Base-by-base conservation (phyloP, 2,888 invertebrate species). In the Ectobius pallidus region DNA sequence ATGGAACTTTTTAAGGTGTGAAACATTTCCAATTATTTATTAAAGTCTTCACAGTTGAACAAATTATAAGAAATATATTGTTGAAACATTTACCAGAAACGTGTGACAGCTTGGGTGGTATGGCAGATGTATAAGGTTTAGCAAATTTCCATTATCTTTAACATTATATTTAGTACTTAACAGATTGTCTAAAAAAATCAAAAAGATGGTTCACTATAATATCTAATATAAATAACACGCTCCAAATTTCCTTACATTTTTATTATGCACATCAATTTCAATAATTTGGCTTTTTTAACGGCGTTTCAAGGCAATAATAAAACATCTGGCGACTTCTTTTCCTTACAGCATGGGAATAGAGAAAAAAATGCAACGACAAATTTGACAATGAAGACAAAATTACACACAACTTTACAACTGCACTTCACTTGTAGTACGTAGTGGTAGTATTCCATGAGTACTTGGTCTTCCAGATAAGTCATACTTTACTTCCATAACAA, bases 371-470 rank as follows among this genome's bases (percentile, higher is more conserved):
- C 70, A 72, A 75, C 70, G 69, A 75, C 73, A 75, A 75, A 73
- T 75, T 72, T 74, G 73, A 75, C 75, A 73, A 75, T 75, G 62
- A 73, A 74, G 68, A 74, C 74, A 75, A 70, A 67, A 71, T 22
- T 72, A 75, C 75, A 75, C 72, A 75, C 75, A 75, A 75, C 74
- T 73, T 65, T 70, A 75, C 75, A 73, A 71, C 72, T 73, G 75
- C 73, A 75, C 70, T 73, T 73, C 65, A 30, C 58, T 58, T 52
- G 52, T 52, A 52, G 25, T 68, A 70, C 61, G 61, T 68, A 44
- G 39, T 27, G 58, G 55, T 71, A 73, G 49, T 73, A 69, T 69
- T 70, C 52, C 52, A 55, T 32, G 44, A 39, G 70, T 73, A 52
- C 25, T 52, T 42, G 52, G 25, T 52, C 52, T 52, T 52, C 49